Conservation (phyloP, 2,888 invertebrate species). For the Ligdia adustata region DNA sequence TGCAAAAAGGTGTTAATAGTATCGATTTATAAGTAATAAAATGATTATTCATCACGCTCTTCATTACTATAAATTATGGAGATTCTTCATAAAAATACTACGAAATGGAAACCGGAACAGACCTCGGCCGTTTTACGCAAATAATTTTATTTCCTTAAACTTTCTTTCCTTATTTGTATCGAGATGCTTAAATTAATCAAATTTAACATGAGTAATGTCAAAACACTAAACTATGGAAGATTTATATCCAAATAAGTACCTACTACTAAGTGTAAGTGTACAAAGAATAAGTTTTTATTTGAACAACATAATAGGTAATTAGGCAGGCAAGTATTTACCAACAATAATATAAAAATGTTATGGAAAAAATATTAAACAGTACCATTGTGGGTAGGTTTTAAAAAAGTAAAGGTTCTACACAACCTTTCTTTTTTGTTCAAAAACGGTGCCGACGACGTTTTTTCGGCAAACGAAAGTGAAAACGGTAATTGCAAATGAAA, state of each 20-base stretch:
- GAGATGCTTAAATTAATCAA: not conserved
- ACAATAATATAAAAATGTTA: too few species aligned
- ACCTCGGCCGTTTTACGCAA: constrained; percentile 18
- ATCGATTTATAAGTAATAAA: not conserved
- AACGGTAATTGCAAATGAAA: constrained; percentile 34
- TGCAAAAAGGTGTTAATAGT: not conserved
- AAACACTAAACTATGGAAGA: too few species aligned
- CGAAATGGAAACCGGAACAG: constrained; percentile 22
- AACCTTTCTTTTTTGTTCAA: constrained; percentile 25
- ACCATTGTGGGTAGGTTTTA: too few species aligned
- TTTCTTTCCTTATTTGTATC: constrained; percentile 26
- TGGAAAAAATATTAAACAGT: too few species aligned
- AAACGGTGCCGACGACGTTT: constrained; percentile 12
- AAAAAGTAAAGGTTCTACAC: constrained; percentile 15
- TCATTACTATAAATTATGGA: constrained; percentile 22
- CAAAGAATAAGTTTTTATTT: too few species aligned
- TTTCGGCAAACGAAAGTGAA: constrained; percentile 34
- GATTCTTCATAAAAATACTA: constrained; percentile 15
- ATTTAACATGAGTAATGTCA: too few species aligned
- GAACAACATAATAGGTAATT: too few species aligned
- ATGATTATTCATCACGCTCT: constrained; percentile 2
- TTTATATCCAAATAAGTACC: too few species aligned
- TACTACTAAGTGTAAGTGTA: too few species aligned
- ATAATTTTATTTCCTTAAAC: constrained; percentile 28
- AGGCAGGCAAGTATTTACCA: too few species aligned